These are phyloP conservation scores for Drosophila vallismaia DNA, from an alignment of 2,888 invertebrate species.

Conservation along the genomic window DNA sequence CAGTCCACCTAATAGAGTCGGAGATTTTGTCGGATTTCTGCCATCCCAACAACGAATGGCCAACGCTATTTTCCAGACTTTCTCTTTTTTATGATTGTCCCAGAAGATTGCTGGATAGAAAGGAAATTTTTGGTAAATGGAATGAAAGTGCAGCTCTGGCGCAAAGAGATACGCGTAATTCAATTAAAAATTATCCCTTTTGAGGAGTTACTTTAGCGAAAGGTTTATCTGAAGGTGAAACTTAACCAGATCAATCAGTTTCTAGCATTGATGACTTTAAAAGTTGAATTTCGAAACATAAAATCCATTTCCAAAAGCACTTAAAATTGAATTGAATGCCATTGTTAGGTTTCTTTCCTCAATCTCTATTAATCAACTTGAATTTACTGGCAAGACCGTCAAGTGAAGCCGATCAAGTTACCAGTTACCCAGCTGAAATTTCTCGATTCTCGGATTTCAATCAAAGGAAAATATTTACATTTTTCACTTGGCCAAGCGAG, in stretches of 20 bases:
- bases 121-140: neutral
- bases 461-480: slow-evolving; percentile 61
- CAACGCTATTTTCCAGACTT: too few species aligned
- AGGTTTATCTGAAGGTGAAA: too few species aligned
- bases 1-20: slow-evolving; percentile 33
- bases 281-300: neutral
- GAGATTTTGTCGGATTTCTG: slow-evolving; percentile 35
- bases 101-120: neutral
- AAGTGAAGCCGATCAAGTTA: slow-evolving; percentile 26
- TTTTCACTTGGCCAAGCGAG: slow-evolving; percentile 43
- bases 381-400: slow-evolving; percentile 1
- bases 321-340: neutral
- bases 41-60: slow-evolving; percentile 23
- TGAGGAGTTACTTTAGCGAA: too few species aligned
- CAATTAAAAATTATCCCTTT: too few species aligned
- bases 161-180: too few species aligned
- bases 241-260: too few species aligned
- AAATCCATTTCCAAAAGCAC: neutral
- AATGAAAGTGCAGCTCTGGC: neutral
- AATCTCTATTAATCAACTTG: slow-evolving; percentile 27
- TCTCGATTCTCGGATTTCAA: slow-evolving; percentile 53
- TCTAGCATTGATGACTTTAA: too few species aligned
- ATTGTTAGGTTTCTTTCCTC: neutral
- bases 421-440: slow-evolving; percentile 21
- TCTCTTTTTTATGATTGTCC: neutral